Evolutionary conservation across 2,113 vertebrate species (phyloP).

Genomic region (Marmota monax): DNA sequence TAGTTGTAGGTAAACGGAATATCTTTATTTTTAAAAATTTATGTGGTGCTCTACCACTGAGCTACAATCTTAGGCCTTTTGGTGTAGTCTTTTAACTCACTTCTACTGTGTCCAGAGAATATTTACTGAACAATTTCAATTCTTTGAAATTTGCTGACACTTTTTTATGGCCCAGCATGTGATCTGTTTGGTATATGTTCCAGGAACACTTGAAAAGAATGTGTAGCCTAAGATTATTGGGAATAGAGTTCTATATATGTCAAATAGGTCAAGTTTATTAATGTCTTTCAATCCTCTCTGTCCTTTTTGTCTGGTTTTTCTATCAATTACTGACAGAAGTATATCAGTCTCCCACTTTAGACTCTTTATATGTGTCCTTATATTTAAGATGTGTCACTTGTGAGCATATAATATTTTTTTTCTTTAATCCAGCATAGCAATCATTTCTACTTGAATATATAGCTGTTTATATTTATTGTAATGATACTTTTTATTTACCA

Average conservation of each 20-base stretch:
- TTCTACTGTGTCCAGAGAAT: neutral
- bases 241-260: neutral
- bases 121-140: neutral
- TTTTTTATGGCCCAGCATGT: neutral
- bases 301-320: neutral
- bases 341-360: neutral
- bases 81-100: neutral
- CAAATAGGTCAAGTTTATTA: neutral
- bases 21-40: too few relatives aligned
- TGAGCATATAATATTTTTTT: neutral
- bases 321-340: neutral
- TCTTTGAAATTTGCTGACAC: neutral
- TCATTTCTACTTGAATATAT: neutral
- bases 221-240: neutral
- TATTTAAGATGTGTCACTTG: neutral
- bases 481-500: neutral
- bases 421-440: neutral
- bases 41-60: too few relatives aligned
- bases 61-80: neutral
- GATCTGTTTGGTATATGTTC: neutral
- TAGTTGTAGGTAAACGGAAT: too few relatives aligned
- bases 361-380: neutral
- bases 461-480: neutral
- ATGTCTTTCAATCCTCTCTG: neutral
- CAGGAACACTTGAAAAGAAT: neutral